Evolutionary conservation across 2,888 invertebrate species (phyloP).

Genomic region (Caradrina clavipalpis): DNA sequence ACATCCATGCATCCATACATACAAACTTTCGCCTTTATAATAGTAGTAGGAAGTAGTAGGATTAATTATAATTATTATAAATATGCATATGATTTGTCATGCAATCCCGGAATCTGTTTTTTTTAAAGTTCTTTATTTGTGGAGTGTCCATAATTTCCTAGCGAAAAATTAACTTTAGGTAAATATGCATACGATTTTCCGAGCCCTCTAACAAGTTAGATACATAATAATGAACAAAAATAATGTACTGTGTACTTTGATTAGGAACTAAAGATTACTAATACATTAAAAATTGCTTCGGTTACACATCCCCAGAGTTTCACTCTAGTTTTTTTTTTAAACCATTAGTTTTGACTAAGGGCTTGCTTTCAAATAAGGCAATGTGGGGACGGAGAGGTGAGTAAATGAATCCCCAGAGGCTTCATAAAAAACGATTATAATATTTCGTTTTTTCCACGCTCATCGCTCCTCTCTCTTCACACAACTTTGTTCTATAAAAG

Average conservation of each 20-base stretch:
- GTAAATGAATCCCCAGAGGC: neutral
- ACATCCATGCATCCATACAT: too few species aligned
- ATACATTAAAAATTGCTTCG: conserved; percentile 5
- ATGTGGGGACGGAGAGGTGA: neutral
- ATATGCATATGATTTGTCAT: too few species aligned
- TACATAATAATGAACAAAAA: conserved; percentile 12
- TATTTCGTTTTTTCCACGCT: neutral
- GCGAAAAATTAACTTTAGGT: too few species aligned
- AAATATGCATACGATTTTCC: too few species aligned
- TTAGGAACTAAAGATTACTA: conserved; percentile 40
- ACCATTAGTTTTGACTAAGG: neutral
- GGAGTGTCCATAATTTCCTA: too few species aligned
- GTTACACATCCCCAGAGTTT: conserved; percentile 19
- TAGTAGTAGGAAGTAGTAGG: too few species aligned
- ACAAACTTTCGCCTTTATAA: too few species aligned
- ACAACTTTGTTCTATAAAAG: neutral
- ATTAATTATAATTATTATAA: too few species aligned
- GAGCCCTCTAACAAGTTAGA: too few species aligned
- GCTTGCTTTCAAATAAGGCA: neutral
- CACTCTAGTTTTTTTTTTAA: neutral
- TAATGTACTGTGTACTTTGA: conserved; percentile 32
- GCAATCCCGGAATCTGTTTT: too few species aligned
- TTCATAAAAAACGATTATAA: neutral
- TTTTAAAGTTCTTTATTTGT: too few species aligned
- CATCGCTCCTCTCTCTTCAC: too few species aligned